Base-by-base conservation (phyloP, 1,140 invertebrate species). In the Hyposmocoma kahamanoa region DNA sequence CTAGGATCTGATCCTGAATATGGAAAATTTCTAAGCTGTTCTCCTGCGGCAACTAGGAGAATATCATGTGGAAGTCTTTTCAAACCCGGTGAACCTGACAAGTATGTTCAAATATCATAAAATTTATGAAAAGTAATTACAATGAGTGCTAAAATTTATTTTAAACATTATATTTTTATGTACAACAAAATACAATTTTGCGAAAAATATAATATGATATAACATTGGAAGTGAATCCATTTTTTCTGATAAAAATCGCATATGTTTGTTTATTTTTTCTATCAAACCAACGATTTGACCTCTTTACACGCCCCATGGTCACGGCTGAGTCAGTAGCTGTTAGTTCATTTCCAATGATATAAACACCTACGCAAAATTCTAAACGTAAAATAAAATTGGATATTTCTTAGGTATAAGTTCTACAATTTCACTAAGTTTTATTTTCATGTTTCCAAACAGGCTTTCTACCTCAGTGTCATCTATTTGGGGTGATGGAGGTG, bases 31-130 rank as follows among this genome's bases (percentile, higher is more conserved):
- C 69, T 90, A 10, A 90, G 87, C 51, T 88, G 89, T 56, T 94
- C 92, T 6, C 92, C 92, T 5, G 92, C 93, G 42, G 93, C 92
- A 13, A 93, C 92, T 22, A 87, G 93, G 60, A 86, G 93, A 46
- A 94, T 94, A 68, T 94, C 92, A 41, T 93, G 92, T 55, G 92
- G 92, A 42, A 94, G 92, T 75, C 89, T 94, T 36, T 89, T 93
- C 55, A 94, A 92, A 73, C 87, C 89, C 11, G 87, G 89, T 5
- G 89, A 90, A 71, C 81, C 89, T 30, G 83, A 87, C 44, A 90
- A 89, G 89, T 90, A 76, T 87, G 87, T 85, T 34, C 42, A 62
- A 67, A 49, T 50, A 53, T 8, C 15, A 9, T 28, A 6, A 6
- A 28, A 28, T 28, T 28, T 28, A 28, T 28, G 24, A 11, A 28